These are phyloP conservation scores for Agrotis clavis DNA, from an alignment of 2,888 invertebrate species.

Conservation along the genomic window DNA sequence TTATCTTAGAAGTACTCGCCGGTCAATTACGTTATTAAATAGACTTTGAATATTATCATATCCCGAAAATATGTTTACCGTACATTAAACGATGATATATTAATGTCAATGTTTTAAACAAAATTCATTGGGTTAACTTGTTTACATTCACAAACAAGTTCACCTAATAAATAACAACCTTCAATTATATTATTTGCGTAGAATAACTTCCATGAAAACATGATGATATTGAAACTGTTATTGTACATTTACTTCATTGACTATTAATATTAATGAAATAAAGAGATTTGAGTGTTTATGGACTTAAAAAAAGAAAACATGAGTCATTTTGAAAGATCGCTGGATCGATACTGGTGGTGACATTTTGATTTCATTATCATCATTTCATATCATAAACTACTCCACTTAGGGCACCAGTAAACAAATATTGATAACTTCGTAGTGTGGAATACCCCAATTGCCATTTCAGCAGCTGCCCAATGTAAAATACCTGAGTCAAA, in stretches of 20 bases:
- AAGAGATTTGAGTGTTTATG: constrained; percentile 3
- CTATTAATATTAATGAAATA: constrained; percentile 2
- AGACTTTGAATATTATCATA: background rate
- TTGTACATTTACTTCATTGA: constrained; percentile 9
- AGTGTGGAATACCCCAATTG: no score
- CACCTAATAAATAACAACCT: background rate
- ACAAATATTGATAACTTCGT: no score
- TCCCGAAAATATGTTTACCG: background rate
- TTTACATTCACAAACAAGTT: background rate
- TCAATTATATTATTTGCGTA: background rate
- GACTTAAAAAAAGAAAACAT: background rate
- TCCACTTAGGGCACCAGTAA: no score
- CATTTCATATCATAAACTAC: no score
- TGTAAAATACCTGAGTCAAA: no score
- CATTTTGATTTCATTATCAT: background rate
- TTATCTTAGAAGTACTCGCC: no score
- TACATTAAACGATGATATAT: background rate
- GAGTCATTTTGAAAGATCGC: constrained; percentile 20
- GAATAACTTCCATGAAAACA: background rate
- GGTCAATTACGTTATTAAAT: no score
- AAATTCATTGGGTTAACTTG: no score
- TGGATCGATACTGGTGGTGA: background rate
- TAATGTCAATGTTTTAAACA: no score
- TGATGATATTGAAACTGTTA: constrained; percentile 5
- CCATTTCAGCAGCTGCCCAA: no score